These are phyloP conservation scores for Orbicella faveolata DNA, from an alignment of 64 coral and sea anemone genomes.

Conservation along the genomic window DNA sequence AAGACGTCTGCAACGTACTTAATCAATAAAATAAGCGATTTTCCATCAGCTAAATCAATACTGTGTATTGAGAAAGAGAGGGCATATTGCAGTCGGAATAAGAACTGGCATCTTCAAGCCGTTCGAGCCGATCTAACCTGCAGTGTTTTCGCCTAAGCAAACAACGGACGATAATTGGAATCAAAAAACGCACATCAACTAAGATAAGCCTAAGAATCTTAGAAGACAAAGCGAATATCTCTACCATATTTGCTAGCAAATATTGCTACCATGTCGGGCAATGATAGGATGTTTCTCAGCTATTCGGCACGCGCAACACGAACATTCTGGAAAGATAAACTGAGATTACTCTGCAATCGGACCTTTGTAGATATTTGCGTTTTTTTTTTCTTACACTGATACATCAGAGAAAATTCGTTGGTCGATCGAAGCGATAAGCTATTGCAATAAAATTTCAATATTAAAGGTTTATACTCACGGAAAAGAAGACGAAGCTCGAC, in stretches of 20 bases:
- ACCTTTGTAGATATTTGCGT: not conserved
- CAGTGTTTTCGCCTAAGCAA: not conserved
- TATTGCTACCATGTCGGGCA: conserved; percentile 3
- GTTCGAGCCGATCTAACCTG: not conserved
- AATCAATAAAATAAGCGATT: conserved; percentile 53
- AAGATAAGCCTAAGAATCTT: not conserved
- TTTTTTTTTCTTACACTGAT: not conserved
- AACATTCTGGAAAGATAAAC: conserved; percentile 33
- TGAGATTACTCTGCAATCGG: not conserved
- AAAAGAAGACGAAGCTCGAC: not conserved
- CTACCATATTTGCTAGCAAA: not conserved
- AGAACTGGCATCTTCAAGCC: not conserved
- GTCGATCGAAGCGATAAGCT: not conserved
- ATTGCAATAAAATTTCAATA: conserved; percentile 20
- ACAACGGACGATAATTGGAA: not conserved
- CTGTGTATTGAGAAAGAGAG: not conserved
- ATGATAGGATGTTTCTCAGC: conserved; percentile 24
- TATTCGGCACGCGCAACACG: conserved; percentile 6
- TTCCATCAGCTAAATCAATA: conserved; percentile 41
- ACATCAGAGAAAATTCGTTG: not conserved
- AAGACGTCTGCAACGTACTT: conserved; percentile 23
- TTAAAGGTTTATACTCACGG: conserved; percentile 26
- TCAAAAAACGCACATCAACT: not conserved
- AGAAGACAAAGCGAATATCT: not conserved
- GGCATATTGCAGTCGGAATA: not conserved